Evolutionary conservation across 2,888 invertebrate species (phyloP).

Genomic region (Leucania comma): DNA sequence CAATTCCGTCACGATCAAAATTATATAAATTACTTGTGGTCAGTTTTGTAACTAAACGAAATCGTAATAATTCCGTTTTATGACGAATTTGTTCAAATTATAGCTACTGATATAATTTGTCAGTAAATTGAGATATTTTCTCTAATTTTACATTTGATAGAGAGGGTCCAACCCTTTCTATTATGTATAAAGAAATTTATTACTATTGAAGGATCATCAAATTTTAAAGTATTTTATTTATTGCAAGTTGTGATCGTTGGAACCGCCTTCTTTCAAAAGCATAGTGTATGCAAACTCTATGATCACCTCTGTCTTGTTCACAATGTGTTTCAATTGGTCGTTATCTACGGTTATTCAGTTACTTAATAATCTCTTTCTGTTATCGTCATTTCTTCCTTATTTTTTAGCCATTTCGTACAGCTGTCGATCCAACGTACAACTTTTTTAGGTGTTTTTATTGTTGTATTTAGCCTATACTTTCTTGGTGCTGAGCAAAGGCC

Average conservation of each 20-base stretch:
- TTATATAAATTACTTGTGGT: constrained; percentile 40
- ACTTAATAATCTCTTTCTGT: no score
- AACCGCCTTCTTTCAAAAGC: no score
- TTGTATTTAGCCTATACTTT: no score
- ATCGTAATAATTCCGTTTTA: constrained; percentile 3
- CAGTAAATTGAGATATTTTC: background rate
- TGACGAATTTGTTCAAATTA: background rate
- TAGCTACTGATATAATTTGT: background rate
- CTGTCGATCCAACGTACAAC: background rate
- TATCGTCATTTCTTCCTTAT: fast-evolving
- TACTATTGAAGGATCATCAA: background rate
- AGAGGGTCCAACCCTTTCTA: no score
- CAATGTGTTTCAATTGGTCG: background rate
- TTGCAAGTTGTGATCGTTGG: no score
- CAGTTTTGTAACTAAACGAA: constrained; percentile 17
- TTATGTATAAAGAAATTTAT: no score
- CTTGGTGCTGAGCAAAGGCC: no score
- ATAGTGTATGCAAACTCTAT: background rate
- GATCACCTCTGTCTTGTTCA: background rate
- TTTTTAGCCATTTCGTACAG: background rate
- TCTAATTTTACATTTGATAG: background rate
- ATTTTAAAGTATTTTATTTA: no score
- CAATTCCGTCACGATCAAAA: constrained; percentile 37
- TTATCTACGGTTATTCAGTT: background rate
- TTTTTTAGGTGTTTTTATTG: background rate